Evolutionary conservation across 1,140 invertebrate species (phyloP), one percentile per base, ranked within the genome.

Genomic region (Archegozetes longisetosus): DNA sequence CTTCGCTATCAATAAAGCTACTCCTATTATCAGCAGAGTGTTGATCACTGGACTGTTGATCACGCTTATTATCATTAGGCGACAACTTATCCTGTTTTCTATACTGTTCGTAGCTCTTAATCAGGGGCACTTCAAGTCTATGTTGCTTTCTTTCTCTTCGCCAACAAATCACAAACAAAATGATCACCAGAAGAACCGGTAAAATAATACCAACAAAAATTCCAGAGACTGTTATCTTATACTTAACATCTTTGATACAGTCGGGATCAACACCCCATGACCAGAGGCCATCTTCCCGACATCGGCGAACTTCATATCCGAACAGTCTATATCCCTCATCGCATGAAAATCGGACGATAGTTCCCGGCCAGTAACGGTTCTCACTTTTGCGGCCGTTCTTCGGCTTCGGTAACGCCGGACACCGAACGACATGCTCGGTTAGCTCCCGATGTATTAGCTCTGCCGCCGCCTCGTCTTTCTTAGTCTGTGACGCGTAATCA

Each of bases 361-460:
- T 87, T 1, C 86, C 87, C 1, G 88, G 87, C 49, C 82, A 81
- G 71, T 92, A 93, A 64, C 85, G 79, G 73, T 91, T 92, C 66
- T 86, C 90, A 66, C 82, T 85, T 70, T 94, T 94, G 46, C 87
- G 75, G 32, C 89, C 89, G 68, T 91, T 88, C 2, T 85, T 78
- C 13, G 89, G 89, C 0, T 88, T 91, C 70, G 88, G 85, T 65
- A 94, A 69, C 40, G 90, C 80, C 14, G 88, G 88, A 68, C 89
- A 94, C 23, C 84, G 84, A 48, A 84, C 73, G 40, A 82, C 81
- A 80, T 64, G 22, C 13, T 20, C 24, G 12, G 53, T 26, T 3
- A 64, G 55, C n/a, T 66, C 65, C 46, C 49, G 22, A 23, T 60
- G 20, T n/a, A 67, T 17, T 17, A 57, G 50, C 2, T 63, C 28